These are phyloP conservation scores for Harlomillsia oculata DNA, from an alignment of 1,140 invertebrate genomes.

Conservation along the genomic window DNA sequence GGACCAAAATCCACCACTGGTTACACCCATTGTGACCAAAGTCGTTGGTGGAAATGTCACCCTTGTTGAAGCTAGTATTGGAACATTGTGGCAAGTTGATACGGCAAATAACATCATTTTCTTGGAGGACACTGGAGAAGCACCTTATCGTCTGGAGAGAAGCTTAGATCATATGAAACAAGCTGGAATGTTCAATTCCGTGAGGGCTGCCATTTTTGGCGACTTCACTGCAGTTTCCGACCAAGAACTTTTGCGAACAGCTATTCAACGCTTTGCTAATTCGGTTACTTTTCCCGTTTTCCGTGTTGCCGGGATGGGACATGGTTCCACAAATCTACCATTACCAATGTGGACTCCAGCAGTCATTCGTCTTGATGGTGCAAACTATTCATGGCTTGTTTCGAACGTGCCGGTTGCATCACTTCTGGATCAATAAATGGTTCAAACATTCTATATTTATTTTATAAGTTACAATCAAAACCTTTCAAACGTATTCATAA, in stretches of 20 bases:
- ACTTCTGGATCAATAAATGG: no score
- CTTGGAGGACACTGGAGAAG: conserved; percentile 20
- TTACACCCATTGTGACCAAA: background rate
- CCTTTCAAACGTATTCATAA: no score
- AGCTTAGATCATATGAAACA: conserved; percentile 18
- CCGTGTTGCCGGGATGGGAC: conserved; percentile 5
- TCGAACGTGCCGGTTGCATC: no score
- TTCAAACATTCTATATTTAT: no score
- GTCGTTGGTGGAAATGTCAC: conserved; percentile 16
- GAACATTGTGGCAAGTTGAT: conserved; percentile 18
- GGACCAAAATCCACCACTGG: background rate
- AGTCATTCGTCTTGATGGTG: no score
- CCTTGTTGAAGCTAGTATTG: conserved; percentile 14
- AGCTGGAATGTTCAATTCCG: conserved; percentile 8
- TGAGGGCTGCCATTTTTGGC: conserved; percentile 12
- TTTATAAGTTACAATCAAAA: no score
- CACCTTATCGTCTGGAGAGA: conserved; percentile 13
- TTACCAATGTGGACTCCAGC: no score
- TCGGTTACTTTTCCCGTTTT: conserved; percentile 6
- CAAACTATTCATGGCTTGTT: no score
- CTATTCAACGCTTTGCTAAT: conserved; percentile 8
- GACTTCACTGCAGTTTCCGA: conserved; percentile 12
- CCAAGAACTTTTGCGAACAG: conserved; percentile 3
- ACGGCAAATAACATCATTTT: conserved; percentile 6
- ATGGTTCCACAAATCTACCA: conserved; percentile 13